Evolutionary conservation across 2,888 invertebrate species (phyloP), one percentile per base, ranked within the genome.

Genomic region (Eremobia ochroleuca): DNA sequence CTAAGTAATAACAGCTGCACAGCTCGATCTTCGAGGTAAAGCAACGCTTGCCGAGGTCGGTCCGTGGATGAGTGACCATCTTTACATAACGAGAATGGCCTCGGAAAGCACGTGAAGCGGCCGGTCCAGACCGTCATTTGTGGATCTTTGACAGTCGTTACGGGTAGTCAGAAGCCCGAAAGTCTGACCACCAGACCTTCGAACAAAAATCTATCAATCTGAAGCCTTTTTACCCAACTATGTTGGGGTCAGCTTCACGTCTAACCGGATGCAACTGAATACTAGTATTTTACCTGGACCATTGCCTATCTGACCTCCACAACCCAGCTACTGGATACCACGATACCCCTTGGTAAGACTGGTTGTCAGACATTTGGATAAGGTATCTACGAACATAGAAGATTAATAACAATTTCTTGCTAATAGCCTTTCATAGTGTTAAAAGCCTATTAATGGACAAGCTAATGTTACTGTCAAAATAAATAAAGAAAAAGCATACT

Each of bases 401-500:
- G 8, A 40, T n/a, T 43, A 37, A 37, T 43, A 37, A 62, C 43
- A 46, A 62, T 55, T 64, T 37, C 43, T 37, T 21, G 15, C 0
- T 31, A 34, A 78, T 31, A 37, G 3, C n/a, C 37, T 52, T 21
- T 4, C 31, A 11, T 6, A 15, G 28, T 25, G 18, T 28, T 78
- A 61, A 69, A 69, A 79, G 28, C n/a, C 2, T 34, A 28, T 59
- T n/a, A 4, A 72, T 46, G 13, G 37, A 1, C 3, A 55, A 55
- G 55, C 13, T 15, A 55, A 58, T 58, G 46, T 49, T 25, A 73
- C 1, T 64, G 40, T 4, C 37, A 49, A 49, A 40, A 18, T 13
- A 15, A 80, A 58, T 49, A 49, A 31, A 82, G 13, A 15, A 68
- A 80, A 55, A 65, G 28, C 0, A 3, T 21, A 40, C 4, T 9